Percentiles rank a stretch among this genome's conserved stretches.
Evolutionary conservation across 2,797 vertebrate species (phyloP).

Genomic region (Danio jaintianensis): DNA sequence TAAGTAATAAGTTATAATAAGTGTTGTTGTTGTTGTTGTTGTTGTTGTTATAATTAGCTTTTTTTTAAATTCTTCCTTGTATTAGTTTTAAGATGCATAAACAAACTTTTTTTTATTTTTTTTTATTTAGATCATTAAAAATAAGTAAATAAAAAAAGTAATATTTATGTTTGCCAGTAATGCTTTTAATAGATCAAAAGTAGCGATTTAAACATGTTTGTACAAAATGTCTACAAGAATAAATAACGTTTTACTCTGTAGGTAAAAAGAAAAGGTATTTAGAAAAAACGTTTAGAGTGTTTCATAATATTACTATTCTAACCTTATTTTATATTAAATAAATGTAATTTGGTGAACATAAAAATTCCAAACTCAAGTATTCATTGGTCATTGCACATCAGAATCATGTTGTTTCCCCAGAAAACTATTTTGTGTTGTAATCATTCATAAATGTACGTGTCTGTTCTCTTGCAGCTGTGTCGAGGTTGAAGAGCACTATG

Average conservation of each 20-base stretch:
- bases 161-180: no score
- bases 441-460: background rate
- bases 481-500: constrained; percentile 96
- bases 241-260: background rate
- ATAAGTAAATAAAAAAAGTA: no score
- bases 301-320: background rate
- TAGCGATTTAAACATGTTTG: no score
- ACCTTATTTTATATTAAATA: background rate
- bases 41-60: no score
- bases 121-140: no score
- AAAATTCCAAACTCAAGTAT: background rate
- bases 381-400: background rate
- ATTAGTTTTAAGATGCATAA: no score
- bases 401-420: background rate
- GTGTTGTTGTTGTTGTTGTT: no score
- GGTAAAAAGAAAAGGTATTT: background rate
- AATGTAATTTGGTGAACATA: background rate
- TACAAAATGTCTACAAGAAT: background rate
- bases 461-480: constrained; percentile 86
- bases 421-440: background rate
- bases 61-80: no score
- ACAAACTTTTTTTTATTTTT: no score
- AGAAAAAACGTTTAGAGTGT: background rate
- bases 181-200: no score
- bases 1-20: no score